Evolutionary conservation across 2,113 vertebrate species (phyloP), one percentile per base, ranked within the genome.

Genomic region (Coturnix japonica): DNA sequence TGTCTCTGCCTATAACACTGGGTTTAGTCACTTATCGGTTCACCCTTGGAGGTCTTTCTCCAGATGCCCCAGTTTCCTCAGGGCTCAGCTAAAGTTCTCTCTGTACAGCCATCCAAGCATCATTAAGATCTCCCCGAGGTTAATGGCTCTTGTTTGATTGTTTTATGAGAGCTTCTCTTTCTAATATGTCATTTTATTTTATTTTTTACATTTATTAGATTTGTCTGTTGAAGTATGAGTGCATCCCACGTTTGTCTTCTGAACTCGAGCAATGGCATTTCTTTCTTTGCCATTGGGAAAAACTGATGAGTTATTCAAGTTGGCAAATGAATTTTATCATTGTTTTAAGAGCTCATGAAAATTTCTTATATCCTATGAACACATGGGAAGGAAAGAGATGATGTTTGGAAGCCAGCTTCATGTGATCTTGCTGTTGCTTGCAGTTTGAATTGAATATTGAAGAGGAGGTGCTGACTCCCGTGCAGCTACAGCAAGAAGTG

Each of bases 91-190:
- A 66, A 25, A 87, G 30, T 51, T 54, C 26, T 49, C 82, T 77
- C 47, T 56, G 43, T 72, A 43, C 7, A 23, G 0, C 0, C 20
- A 2, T 4, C 66, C 6, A 1, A 67, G 46, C 60, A 66, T 44
- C 73, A 35, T 11, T 25, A 8, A 26, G 4, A 3, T 85, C 37
- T 82, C 25, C 15, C 6, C 4, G 5, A 49, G 3, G 11, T 67
- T 67, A 56, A 37, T 56, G 39, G 13, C 13, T 57, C 26, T 53
- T 81, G n/a, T 18, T 77, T 41, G 16, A 37, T 77, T 16, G 11
- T 23, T 87, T 80, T 11, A 13, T 49, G 23, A 20, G 33, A 91
- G 11, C 9, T 63, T 73, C 30, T 93, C 41, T 85, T 7, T 41
- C 12, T 12, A 83, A 3, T 57, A 4, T 13, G 26, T 28, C 8